Percentiles rank a stretch among this genome's conserved stretches.
Evolutionary conservation across 2,113 vertebrate species (phyloP).

Genomic region (Merops nubicus): DNA sequence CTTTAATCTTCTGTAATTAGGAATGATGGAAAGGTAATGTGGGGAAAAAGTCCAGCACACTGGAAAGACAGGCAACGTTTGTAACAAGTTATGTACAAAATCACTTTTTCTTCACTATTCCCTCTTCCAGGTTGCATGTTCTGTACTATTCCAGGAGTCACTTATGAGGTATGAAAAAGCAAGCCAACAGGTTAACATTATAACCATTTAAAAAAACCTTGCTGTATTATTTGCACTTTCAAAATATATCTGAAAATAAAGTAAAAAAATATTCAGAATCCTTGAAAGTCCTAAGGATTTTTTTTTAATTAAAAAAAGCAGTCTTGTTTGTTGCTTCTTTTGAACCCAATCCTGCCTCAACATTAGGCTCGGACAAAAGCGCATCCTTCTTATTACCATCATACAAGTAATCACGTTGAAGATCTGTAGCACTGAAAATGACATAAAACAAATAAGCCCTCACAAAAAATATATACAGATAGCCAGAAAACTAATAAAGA

Average conservation of each 20-base stretch:
- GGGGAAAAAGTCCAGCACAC: not conserved
- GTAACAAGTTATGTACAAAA: not conserved
- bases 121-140: not conserved
- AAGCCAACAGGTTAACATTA: not conserved
- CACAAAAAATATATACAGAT: not conserved
- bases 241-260: slow-evolving; percentile 20
- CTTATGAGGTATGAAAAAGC: slow-evolving; percentile 26
- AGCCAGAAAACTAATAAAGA: not conserved
- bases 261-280: slow-evolving; percentile 43
- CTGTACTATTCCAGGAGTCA: not conserved
- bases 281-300: not conserved
- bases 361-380: not conserved
- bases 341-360: not conserved
- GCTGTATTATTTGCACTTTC: not conserved
- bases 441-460: not conserved
- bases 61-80: not conserved
- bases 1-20: not conserved
- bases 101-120: not conserved
- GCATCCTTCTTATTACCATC: not conserved
- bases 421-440: not conserved
- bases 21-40: not conserved
- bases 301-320: slow-evolving; percentile 40
- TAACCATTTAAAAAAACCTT: not conserved
- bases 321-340: not conserved
- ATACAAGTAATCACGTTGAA: not conserved